Evolutionary conservation across 2,888 invertebrate genomes (phyloP).

Genomic region (Lithophane semibrunnea): DNA sequence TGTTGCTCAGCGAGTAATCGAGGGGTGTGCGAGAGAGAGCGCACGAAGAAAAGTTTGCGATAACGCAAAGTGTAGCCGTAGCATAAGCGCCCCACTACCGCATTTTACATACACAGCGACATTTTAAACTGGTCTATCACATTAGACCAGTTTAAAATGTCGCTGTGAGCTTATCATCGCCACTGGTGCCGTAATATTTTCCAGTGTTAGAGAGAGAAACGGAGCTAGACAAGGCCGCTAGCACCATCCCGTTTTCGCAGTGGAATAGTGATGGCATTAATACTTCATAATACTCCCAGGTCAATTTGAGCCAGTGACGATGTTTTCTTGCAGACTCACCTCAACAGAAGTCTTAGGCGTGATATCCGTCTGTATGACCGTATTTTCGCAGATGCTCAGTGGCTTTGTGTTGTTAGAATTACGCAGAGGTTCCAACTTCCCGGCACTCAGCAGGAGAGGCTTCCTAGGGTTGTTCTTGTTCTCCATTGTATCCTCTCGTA

Average conservation of each 20-base stretch:
- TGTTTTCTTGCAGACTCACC: conserved; percentile 67
- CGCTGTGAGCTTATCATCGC: background rate
- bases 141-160: too few relatives aligned
- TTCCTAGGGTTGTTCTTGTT: conserved; percentile 80
- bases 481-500: conserved; percentile 75
- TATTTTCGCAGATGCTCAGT: conserved; percentile 79
- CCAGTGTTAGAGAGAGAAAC: too few relatives aligned
- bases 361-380: conserved; percentile 82
- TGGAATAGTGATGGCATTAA: too few relatives aligned
- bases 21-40: too few relatives aligned
- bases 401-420: conserved; percentile 69
- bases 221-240: too few relatives aligned
- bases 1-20: too few relatives aligned
- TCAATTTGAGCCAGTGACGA: background rate
- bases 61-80: too few relatives aligned
- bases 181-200: too few relatives aligned
- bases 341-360: conserved; percentile 81
- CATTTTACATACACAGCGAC: too few relatives aligned
- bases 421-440: conserved; percentile 71
- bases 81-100: background rate
- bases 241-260: too few relatives aligned
- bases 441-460: conserved; percentile 76
- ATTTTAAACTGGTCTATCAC: background rate
- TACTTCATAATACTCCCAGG: too few relatives aligned
- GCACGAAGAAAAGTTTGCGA: too few relatives aligned